Evolutionary conservation across 2,797 vertebrate genomes (phyloP).

Genomic region (Neosalanx taihuensis): DNA sequence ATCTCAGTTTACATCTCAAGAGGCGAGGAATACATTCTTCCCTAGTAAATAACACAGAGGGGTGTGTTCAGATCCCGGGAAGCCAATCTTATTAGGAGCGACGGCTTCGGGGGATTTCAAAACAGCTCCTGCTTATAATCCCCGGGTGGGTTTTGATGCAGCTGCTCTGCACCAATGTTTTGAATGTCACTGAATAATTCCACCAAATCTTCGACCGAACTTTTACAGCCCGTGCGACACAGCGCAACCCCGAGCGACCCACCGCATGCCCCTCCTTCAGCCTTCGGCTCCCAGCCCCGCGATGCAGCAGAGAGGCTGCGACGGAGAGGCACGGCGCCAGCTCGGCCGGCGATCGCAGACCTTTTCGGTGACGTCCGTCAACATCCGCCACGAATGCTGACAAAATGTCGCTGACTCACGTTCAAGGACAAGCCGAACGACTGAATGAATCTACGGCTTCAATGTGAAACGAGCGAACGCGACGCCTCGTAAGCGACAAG

Average conservation of each 20-base stretch:
- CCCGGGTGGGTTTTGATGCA: not conserved
- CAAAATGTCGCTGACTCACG: constrained; percentile 31
- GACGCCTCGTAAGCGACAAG: too few species aligned
- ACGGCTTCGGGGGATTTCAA: constrained; percentile 20
- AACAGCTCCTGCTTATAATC: not conserved
- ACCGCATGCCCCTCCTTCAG: too few species aligned
- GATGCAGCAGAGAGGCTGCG: too few species aligned
- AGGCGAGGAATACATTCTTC: constrained; percentile 36
- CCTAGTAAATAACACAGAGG: constrained; percentile 38
- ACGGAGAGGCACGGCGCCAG: constrained; percentile 22
- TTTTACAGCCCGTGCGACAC: too few species aligned
- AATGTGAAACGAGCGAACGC: too few species aligned
- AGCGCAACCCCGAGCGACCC: too few species aligned
- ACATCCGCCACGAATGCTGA: constrained; percentile 48
- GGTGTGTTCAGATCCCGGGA: constrained; percentile 28
- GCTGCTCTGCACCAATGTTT: too few species aligned
- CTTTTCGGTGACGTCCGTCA: constrained; percentile 40
- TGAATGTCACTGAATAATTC: too few species aligned
- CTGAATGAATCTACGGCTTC: too few species aligned
- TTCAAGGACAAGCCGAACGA: constrained; percentile 44
- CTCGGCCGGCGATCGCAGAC: constrained; percentile 28
- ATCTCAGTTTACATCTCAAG: constrained; percentile 27
- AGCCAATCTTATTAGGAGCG: constrained; percentile 35
- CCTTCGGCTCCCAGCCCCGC: too few species aligned
- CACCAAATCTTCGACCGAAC: too few species aligned